Base-by-base conservation (phyloP, 2,888 invertebrate genomes). In the Isoperla grammatica region DNA sequence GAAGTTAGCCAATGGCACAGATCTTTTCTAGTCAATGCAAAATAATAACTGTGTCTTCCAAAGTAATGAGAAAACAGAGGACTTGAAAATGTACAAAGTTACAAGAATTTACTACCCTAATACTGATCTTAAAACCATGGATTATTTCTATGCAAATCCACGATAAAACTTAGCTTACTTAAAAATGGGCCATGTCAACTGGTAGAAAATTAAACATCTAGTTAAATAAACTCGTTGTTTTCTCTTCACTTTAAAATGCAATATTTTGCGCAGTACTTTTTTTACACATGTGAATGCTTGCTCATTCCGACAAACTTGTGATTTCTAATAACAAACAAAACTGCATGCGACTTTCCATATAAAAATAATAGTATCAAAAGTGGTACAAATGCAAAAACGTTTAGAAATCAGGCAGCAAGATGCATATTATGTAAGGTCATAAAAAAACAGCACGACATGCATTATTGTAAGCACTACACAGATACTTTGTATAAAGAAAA, bases 241-340 rank as follows among this genome's bases (percentile, higher is more conserved):
- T 29, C 29, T 29, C 29, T 29, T 29, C 29, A 29, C 29, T 29
- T 29, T 29, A 29, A 29, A 29, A 29, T 29, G 29, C 29, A 29
- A 29, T 29, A 4, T 29, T 6, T 29, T 29, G 8, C 5, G 29
- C 29, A 29, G 29, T 29, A 83, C 80, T 81, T 81, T 81, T n/a
- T 82, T 81, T 81, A 81, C 82, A 82, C 82, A 71, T 74, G 74
- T 65, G 72, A 81, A 80, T 80, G 80, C n/a, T 80, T 81, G 81
- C 81, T n/a, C 80, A 81, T 79, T 80, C 81, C 79, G 78, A 78
- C 78, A 78, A 78, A 80, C 79, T 76, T 79, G 79, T 67, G 68
- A 72, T 29, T 29, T 29, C 29, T 29, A 29, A 17, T 13, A 45
- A 82, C 81, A 82, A 75, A 77, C 78, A 79, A 78, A 79, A 79